A percentile compares a stretch with the other conserved stretches of the same genome.
phyloP scores from a whole-genome alignment of 2,113 vertebrate genomes.

The Ceyx margarethae region DNA sequence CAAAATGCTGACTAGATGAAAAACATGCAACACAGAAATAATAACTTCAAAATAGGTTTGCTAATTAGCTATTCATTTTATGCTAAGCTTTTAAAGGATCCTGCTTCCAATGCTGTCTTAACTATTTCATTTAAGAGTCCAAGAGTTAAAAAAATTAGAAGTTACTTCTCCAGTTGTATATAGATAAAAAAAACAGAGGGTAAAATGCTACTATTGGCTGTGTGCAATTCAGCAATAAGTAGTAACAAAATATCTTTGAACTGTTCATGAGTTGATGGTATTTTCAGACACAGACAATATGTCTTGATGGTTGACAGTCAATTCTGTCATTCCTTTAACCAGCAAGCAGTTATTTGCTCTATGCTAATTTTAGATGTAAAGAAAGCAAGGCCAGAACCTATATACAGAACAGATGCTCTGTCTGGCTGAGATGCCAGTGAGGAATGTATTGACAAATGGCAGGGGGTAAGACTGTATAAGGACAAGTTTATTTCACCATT shows the following conservation, averaged over 20 bases:
- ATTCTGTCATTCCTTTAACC: not conserved
- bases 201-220: not conserved
- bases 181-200: not conserved
- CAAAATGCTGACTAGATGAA: not conserved
- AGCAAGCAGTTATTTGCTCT: not conserved
- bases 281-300: not conserved
- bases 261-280: not conserved
- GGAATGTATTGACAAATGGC: not conserved
- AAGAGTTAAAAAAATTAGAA: not conserved
- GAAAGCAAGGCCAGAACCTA: not conserved
- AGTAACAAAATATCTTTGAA: not conserved
- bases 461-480: not conserved
- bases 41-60: not conserved
- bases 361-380: not conserved
- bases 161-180: not conserved
- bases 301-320: not conserved
- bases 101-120: not conserved
- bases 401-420: not conserved
- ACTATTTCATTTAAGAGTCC: not conserved
- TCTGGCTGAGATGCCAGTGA: not conserved
- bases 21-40: not conserved
- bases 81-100: not conserved
- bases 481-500: not conserved
- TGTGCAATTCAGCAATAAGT: not conserved
- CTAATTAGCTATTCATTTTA: not conserved